These are phyloP conservation scores for Oceanites oceanicus DNA, from an alignment of 2,113 vertebrate species.

Conservation along the genomic window DNA sequence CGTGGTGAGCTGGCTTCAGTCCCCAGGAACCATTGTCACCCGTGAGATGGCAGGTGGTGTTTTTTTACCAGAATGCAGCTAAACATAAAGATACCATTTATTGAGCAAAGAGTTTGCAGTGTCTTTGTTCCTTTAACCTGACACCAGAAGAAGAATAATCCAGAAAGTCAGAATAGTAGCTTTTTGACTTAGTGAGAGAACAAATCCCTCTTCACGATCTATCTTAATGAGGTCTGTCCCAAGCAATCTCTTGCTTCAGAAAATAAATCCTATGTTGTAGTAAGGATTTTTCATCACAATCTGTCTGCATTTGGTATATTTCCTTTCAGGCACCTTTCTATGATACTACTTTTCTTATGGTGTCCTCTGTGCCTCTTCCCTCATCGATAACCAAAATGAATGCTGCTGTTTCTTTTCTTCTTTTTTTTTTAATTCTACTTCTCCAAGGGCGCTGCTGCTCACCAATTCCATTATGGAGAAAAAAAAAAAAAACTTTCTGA, in stretches of 20 bases:
- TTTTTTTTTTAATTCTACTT: background rate
- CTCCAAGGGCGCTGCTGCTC: background rate
- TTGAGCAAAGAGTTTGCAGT: background rate
- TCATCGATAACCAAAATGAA: background rate
- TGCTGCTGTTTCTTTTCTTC: background rate
- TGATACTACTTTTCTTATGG: background rate
- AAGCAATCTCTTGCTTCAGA: background rate
- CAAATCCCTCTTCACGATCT: background rate
- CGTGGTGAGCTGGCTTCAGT: background rate
- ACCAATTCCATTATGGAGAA: background rate
- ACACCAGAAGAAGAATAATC: background rate
- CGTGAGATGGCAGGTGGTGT: background rate
- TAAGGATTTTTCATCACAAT: constrained; percentile 7
- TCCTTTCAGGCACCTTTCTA: background rate
- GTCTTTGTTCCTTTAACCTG: background rate
- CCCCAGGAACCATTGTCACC: background rate
- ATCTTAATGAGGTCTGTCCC: background rate
- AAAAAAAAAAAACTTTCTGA: background rate
- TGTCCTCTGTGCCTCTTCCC: background rate
- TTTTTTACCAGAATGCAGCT: background rate
- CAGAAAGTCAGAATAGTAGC: background rate
- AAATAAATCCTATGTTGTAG: constrained; percentile 9
- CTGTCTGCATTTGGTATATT: background rate
- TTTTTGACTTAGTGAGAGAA: background rate
- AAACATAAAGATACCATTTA: background rate